Conservation (phyloP, 2,797 vertebrate genomes). For the Hephaestus fuliginosus region DNA sequence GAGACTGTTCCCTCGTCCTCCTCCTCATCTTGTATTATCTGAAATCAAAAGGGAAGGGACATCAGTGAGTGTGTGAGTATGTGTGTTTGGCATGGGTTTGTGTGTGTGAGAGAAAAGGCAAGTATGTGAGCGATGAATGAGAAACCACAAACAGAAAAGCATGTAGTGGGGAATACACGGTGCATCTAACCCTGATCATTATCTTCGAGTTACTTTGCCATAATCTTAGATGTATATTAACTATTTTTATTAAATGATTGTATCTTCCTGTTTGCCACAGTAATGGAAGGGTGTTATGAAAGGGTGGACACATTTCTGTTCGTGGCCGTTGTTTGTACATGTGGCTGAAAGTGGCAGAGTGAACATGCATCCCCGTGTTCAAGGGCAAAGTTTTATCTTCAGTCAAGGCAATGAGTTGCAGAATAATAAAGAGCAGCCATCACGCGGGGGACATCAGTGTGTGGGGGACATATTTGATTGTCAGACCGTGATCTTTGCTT, state of each 20-base stretch:
- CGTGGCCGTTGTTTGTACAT: neutral
- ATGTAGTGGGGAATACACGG: neutral
- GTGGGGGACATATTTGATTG: conserved; percentile 39
- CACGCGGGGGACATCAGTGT: neutral
- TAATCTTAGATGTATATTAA: neutral
- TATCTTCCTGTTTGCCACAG: neutral
- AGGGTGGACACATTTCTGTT: neutral
- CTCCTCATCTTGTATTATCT: conserved; percentile 26
- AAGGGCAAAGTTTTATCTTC: conserved; percentile 33
- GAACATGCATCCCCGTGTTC: neutral
- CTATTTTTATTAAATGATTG: neutral
- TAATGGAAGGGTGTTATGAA: neutral
- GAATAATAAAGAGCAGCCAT: conserved; percentile 23
- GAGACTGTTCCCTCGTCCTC: conserved; percentile 32
- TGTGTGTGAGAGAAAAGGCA: conserved; percentile 5
- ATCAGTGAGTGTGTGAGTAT: neutral
- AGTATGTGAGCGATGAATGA: conserved; percentile 1
- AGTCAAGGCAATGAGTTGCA: conserved; percentile 15
- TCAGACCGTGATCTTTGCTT: conserved; percentile 10
- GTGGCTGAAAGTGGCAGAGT: neutral
- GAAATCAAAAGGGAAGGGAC: conserved; percentile 17
- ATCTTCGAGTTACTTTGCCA: neutral
- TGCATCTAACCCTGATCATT: neutral
- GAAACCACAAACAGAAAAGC: neutral
- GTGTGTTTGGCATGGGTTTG: neutral